Percentiles rank a stretch among this genome's conserved stretches.
These are phyloP conservation scores for Lamellibrachia satsuma DNA, from an alignment of 2,888 invertebrate genomes.

Conservation along the genomic window DNA sequence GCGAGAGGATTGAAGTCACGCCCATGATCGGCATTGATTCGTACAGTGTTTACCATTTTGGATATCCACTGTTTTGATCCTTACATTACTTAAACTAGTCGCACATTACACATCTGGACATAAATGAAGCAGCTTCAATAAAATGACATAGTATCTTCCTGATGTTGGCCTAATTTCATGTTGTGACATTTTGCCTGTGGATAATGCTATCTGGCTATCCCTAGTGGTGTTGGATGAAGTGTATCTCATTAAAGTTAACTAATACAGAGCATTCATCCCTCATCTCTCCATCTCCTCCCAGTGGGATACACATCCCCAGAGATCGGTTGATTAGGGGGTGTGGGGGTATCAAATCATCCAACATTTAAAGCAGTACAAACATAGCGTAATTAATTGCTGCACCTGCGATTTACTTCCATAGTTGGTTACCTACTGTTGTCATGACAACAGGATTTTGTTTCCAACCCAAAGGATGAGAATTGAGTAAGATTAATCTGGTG, in stretches of 20 bases:
- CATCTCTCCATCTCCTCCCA: neutral
- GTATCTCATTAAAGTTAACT: neutral
- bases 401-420: neutral
- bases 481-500: neutral
- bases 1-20: too few relatives aligned
- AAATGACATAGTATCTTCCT: neutral
- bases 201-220: neutral
- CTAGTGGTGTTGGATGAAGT: neutral
- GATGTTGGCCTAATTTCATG: neutral
- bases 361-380: neutral
- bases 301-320: neutral
- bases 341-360: neutral
- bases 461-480: constrained; percentile 1
- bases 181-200: neutral
- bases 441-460: neutral
- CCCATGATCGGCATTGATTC: too few relatives aligned
- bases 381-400: neutral
- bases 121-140: neutral
- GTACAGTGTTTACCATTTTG: too few relatives aligned
- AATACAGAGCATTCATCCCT: neutral
- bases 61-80: too few relatives aligned
- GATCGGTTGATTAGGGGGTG: neutral
- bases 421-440: neutral
- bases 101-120: too few relatives aligned
- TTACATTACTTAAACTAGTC: too few relatives aligned